Conservation (phyloP, 2,797 vertebrate genomes). For the Pipistrellus pygmaeus region DNA sequence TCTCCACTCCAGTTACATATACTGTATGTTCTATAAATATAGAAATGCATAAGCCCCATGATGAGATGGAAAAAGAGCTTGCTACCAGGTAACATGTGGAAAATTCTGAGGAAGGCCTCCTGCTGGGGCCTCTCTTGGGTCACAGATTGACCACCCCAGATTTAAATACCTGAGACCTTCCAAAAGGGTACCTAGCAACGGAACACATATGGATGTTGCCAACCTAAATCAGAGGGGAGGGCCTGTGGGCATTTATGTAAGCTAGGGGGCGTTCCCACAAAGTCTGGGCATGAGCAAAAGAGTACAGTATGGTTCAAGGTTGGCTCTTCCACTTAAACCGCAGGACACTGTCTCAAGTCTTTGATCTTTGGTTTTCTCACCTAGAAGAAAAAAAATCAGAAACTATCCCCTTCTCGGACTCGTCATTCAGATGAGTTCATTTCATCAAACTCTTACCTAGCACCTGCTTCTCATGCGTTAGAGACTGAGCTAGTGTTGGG, state of each 20-base stretch:
- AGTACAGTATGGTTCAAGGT: background rate
- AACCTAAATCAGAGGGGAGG: constrained; percentile 12
- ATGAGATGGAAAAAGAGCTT: background rate
- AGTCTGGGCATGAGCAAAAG: background rate
- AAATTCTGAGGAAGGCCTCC: background rate
- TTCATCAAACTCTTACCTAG: background rate
- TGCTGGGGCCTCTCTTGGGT: background rate
- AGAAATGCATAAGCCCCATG: background rate
- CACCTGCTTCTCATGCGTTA: background rate
- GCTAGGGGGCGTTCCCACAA: background rate
- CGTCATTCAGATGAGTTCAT: constrained; percentile 17
- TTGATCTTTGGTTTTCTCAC: constrained; percentile 51
- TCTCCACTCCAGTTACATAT: background rate
- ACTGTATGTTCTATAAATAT: background rate
- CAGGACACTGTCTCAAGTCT: background rate
- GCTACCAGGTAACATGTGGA: background rate
- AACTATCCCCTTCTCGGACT: background rate
- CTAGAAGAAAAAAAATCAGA: constrained; percentile 14
- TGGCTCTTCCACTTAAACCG: background rate
- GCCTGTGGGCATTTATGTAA: background rate
- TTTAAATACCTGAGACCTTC: background rate
- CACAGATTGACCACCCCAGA: background rate
- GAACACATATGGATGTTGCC: background rate
- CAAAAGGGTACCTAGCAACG: background rate
- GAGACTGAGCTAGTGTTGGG: background rate